Percentiles rank a stretch among this genome's conserved stretches.
Conservation (phyloP, 2,888 invertebrate species). For the Eurois occulta region DNA sequence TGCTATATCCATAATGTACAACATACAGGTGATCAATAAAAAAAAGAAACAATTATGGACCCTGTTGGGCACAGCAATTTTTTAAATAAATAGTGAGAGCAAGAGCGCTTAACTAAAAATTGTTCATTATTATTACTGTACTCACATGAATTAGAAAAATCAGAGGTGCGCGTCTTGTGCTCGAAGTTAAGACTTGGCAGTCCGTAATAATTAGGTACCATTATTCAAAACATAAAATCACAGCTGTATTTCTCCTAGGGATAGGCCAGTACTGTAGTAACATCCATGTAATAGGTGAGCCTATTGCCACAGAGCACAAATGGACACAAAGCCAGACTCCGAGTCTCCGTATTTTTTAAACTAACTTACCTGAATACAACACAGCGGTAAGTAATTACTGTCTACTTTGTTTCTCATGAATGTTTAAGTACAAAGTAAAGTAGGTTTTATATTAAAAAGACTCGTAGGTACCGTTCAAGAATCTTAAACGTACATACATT, state of each 20-base stretch:
- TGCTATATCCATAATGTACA: too few species aligned
- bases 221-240: neutral
- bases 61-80: too few species aligned
- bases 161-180: too few species aligned
- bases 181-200: too few species aligned
- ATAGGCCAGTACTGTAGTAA: neutral
- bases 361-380: neutral
- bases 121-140: too few species aligned
- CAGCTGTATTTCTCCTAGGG: neutral
- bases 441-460: constrained; percentile 19
- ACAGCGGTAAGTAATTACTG: constrained; percentile 11
- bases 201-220: too few species aligned
- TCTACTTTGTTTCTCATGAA: constrained; percentile 10
- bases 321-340: neutral
- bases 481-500: constrained; percentile 31
- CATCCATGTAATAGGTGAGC: neutral
- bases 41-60: too few species aligned
- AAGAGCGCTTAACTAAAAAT: too few species aligned
- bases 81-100: too few species aligned
- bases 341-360: too few species aligned
- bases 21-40: too few species aligned
- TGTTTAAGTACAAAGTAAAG: constrained; percentile 17
- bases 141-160: too few species aligned
- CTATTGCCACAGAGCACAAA: neutral
- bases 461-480: constrained; percentile 14